Evolutionary conservation across 2,888 invertebrate species (phyloP).

Genomic region (Rosalia funebris): DNA sequence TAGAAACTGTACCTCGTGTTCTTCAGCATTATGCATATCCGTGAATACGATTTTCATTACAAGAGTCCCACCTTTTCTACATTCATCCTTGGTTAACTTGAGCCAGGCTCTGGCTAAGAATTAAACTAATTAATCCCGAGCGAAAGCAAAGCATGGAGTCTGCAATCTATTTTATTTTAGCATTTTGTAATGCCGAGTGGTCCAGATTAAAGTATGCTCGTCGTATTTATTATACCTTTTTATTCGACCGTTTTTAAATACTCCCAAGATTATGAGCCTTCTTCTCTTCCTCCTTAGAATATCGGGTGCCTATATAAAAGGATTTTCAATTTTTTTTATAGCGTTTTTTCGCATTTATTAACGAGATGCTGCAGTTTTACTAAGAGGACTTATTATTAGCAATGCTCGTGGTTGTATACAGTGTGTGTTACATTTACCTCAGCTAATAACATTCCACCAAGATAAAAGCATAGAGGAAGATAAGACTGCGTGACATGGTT

Average conservation of each 20-base stretch:
- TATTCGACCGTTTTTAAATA: conserved; percentile 35
- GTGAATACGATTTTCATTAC: conserved; percentile 23
- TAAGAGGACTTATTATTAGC: too few relatives aligned
- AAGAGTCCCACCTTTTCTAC: conserved; percentile 42
- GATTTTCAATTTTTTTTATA: conserved; percentile 16
- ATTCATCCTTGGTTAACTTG: conserved; percentile 47
- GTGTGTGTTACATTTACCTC: too few relatives aligned
- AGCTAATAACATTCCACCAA: too few relatives aligned
- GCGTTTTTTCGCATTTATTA: conserved; percentile 18
- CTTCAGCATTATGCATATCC: too few relatives aligned
- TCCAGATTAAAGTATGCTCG: conserved; percentile 49
- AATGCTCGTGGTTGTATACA: too few relatives aligned
- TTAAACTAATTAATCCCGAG: conserved; percentile 58
- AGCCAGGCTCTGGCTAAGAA: conserved; percentile 52
- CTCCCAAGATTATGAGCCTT: conserved; percentile 28
- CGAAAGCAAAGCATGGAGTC: conserved; percentile 53
- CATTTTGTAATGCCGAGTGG: conserved; percentile 53
- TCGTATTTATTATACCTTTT: conserved; percentile 43
- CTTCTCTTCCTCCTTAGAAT: conserved; percentile 31
- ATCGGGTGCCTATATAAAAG: conserved; percentile 17
- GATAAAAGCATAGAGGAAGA: too few relatives aligned
- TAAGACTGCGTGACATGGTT: too few relatives aligned
- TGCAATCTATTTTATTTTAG: conserved; percentile 57
- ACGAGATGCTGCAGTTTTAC: conserved; percentile 10
- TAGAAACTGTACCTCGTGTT: too few relatives aligned